Evolutionary conservation across 2,888 invertebrate genomes (phyloP).

Genomic region (Synergus itoensis): DNA sequence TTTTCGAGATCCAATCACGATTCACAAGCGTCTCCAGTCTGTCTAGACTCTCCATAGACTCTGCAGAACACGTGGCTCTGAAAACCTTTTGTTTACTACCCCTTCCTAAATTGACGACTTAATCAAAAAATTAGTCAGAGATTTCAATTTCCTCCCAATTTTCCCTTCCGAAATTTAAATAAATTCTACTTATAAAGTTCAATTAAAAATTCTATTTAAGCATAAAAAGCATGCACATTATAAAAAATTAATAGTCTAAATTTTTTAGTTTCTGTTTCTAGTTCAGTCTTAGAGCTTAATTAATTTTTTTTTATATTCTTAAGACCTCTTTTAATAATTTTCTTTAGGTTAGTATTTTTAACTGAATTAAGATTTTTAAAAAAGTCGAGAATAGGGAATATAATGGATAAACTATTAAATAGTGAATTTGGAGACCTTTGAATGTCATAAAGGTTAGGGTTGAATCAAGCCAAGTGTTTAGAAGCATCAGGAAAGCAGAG

Average conservation of each 20-base stretch:
- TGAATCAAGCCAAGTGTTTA: constrained; percentile 69
- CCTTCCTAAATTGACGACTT: constrained; percentile 42
- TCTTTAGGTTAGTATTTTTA: background rate
- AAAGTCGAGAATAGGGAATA: constrained; percentile 18
- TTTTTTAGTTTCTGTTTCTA: too few species aligned
- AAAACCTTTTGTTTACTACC: background rate
- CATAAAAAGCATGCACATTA: too few species aligned
- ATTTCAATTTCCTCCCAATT: constrained; percentile 43
- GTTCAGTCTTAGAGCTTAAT: too few species aligned
- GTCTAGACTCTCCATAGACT: constrained; percentile 19
- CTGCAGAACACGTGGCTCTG: background rate
- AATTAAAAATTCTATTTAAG: too few species aligned
- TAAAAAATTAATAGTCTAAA: too few species aligned
- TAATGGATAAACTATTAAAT: background rate
- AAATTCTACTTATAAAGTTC: background rate
- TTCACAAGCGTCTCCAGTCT: constrained; percentile 16
- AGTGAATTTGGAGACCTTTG: constrained; percentile 24
- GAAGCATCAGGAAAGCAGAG: constrained; percentile 72
- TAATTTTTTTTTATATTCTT: background rate
- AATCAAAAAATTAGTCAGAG: background rate
- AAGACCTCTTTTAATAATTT: background rate
- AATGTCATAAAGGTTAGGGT: constrained; percentile 63
- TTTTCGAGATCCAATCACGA: constrained; percentile 26
- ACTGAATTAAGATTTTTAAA: background rate
- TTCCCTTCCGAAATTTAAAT: background rate